A percentile compares a stretch with the other conserved stretches of the same genome.
phyloP scores from a whole-genome alignment of 1,140 invertebrate genomes.

The Hycleus cichorii region DNA sequence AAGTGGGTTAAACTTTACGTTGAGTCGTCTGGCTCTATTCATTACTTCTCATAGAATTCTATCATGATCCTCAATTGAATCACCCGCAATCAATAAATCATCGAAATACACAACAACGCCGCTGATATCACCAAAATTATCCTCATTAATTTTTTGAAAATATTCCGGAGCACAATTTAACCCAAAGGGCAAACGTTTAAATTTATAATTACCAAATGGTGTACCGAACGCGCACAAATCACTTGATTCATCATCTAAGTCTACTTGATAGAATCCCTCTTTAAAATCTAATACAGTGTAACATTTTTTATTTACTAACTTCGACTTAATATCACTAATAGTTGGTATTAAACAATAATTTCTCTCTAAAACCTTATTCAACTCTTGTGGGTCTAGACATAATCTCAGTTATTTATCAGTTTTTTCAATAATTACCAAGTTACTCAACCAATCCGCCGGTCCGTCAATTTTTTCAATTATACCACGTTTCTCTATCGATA shows the following conservation, averaged over 20 bases:
- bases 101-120: constrained; percentile 34
- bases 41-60: no score
- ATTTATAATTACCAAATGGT: constrained; percentile 37
- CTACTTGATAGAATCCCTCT: constrained; percentile 23
- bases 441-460: no score
- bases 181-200: constrained; percentile 36
- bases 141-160: constrained; percentile 21
- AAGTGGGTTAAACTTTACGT: no score
- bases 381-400: constrained; percentile 21
- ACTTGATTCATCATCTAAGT: constrained; percentile 20
- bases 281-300: constrained; percentile 27
- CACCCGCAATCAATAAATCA: constrained; percentile 26
- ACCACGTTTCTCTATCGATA: no score
- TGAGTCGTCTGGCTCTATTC: no score
- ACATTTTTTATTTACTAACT: constrained; percentile 16
- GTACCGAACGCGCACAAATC: constrained; percentile 29
- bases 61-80: no score
- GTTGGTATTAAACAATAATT: constrained; percentile 20
- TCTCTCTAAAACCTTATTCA: constrained; percentile 19
- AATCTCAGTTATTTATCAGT: constrained; percentile 12
- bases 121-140: neutral
- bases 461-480: no score
- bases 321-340: constrained; percentile 12
- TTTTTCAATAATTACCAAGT: constrained; percentile 1
- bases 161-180: constrained; percentile 26